Evolutionary conservation across 2,888 invertebrate species (phyloP), one percentile per base, ranked within the genome.

Genomic region (Agonum fuliginosum): DNA sequence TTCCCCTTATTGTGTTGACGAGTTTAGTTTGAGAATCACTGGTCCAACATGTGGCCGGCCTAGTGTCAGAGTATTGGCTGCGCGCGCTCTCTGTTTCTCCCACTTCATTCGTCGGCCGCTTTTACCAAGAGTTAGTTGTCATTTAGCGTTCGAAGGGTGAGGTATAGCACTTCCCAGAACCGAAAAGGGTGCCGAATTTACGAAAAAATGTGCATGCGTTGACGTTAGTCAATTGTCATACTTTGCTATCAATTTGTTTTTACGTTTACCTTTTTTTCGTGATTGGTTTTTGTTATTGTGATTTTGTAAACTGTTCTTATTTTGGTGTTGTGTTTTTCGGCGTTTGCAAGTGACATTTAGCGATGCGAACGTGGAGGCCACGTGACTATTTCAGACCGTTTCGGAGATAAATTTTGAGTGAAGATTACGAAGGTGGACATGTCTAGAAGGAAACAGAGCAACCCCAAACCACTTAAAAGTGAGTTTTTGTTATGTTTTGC

Each of bases 401-500:
- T 65, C 30, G 62, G 34, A 65, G 65, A 46, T 58, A 41, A 73
- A 41, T 81, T 76, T 48, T 14, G 27, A 48, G 46, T 6, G 62
- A 73, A 62, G 22, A 72, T 54, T 54, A 19, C 37, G 43, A 71
- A 78, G 48, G 82, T 82, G 80, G 82, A 81, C 87, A 97, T 97
- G 96, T 97, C 97, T 87, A 94, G 97, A 88, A 92, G 97, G 89
- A 97, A 97, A 91, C 97, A 97, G 91, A 95, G 95, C 90, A 96
- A 97, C 90, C 97, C 97, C 84, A 97, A 97, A 89, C 96, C 97
- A 87, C 91, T 96, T 85, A 97, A 97, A 96, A 94, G 97, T 97
- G 89, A 92, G 95, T 93, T 83, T 54, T 54, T 54, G 12, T 54
- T 54, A n/a, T n/a, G n/a, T n/a, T n/a, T n/a, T n/a, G n/a, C n/a